Percentiles rank a stretch among this genome's conserved stretches.
Evolutionary conservation across 2,797 vertebrate genomes (phyloP).

Genomic region (Iguana delicatissima): DNA sequence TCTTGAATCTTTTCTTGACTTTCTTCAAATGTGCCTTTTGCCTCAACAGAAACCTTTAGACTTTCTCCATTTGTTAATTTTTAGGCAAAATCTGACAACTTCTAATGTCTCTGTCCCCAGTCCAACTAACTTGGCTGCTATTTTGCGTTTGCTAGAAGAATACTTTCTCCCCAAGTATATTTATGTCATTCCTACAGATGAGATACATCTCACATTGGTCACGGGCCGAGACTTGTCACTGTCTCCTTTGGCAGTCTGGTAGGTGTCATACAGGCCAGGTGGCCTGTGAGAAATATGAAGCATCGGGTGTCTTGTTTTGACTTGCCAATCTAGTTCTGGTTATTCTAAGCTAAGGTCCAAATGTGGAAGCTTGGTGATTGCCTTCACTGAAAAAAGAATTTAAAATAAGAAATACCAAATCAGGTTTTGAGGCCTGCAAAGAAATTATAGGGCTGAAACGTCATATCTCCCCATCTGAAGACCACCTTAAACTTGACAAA

Average conservation of each 20-base stretch:
- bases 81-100: neutral
- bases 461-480: neutral
- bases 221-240: conserved; percentile 4
- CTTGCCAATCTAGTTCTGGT: conserved; percentile 34
- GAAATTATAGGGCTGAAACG: neutral
- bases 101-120: too few species aligned
- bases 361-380: conserved; percentile 13
- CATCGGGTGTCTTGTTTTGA: conserved; percentile 47
- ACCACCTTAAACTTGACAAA: neutral
- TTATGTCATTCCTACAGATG: accelerated
- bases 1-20: too few species aligned
- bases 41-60: neutral
- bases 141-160: conserved; percentile 3
- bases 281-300: neutral
- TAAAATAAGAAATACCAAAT: conserved; percentile 40
- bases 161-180: neutral
- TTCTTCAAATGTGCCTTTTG: neutral
- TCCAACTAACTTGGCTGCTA: neutral
- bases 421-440: conserved; percentile 3
- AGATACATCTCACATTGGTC: neutral
- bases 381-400: neutral
- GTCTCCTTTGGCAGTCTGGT: neutral
- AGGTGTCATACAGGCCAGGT: neutral
- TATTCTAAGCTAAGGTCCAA: conserved; percentile 56
- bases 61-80: neutral